These are phyloP conservation scores for Philereme transversata DNA, from an alignment of 2,888 invertebrate species.

Conservation along the genomic window DNA sequence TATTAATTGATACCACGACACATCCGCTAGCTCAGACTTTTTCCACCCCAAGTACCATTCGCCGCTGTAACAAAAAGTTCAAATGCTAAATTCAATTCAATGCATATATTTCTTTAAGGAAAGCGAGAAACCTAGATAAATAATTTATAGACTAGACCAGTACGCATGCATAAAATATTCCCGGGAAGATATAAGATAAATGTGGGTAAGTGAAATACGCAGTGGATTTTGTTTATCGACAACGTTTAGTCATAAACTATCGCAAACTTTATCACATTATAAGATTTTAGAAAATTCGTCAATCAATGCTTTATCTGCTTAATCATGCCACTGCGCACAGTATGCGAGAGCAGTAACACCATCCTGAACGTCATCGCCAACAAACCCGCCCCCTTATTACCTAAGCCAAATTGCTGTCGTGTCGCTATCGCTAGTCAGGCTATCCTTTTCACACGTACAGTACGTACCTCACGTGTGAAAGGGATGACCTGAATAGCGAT, in stretches of 20 bases:
- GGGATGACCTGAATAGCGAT: too few relatives aligned
- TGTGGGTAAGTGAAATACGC: constrained; percentile 17
- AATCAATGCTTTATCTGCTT: too few relatives aligned
- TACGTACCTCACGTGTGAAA: too few relatives aligned
- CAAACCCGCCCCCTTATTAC: too few relatives aligned
- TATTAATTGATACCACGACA: constrained; percentile 98
- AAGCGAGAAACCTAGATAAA: constrained; percentile 33
- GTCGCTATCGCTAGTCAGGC: too few relatives aligned
- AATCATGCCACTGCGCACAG: too few relatives aligned
- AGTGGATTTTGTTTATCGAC: constrained; percentile 12
- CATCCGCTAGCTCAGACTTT: constrained; percentile 93
- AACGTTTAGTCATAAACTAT: neutral
- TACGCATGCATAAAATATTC: constrained; percentile 30
- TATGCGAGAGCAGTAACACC: too few relatives aligned
- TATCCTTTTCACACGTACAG: too few relatives aligned
- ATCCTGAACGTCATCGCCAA: too few relatives aligned
- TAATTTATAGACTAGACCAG: constrained; percentile 27
- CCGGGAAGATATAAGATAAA: constrained; percentile 26
- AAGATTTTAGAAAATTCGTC: too few relatives aligned
- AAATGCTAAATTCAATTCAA: constrained; percentile 17
- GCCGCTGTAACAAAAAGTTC: constrained; percentile 88
- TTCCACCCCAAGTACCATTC: constrained; percentile 98
- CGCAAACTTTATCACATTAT: too few relatives aligned
- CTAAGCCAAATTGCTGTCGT: too few relatives aligned
- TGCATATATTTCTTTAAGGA: constrained; percentile 22